A percentile compares a stretch with the other conserved stretches of the same genome.
Evolutionary conservation across 1,140 invertebrate genomes (phyloP).

Genomic region (Neodiprion virginianus): DNA sequence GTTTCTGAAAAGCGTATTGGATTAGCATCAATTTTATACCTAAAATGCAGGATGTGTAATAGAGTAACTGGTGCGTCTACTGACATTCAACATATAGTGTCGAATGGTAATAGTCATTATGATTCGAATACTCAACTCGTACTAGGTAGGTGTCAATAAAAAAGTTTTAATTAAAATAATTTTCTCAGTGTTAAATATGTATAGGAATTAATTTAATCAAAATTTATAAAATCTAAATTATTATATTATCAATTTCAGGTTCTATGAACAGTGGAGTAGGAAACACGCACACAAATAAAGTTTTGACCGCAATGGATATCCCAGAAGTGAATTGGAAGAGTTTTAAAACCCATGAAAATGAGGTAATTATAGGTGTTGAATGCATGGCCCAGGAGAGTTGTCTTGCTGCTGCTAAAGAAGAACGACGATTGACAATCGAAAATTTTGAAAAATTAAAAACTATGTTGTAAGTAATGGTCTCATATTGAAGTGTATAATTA

Average conservation of each 20-base stretch:
- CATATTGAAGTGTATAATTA: background rate
- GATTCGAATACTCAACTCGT: conserved; percentile 18
- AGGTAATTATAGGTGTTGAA: conserved; percentile 24
- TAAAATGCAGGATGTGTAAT: conserved; percentile 13
- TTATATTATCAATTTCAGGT: conserved; percentile 13
- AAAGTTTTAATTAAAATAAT: conserved; percentile 17
- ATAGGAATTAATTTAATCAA: no score
- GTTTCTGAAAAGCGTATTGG: conserved; percentile 17
- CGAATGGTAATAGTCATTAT: conserved; percentile 18
- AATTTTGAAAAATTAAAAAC: no score
- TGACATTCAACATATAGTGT: conserved; percentile 18
- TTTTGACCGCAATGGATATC: conserved; percentile 18
- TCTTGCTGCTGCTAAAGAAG: conserved; percentile 21
- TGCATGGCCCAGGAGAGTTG: conserved; percentile 26
- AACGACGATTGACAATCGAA: conserved; percentile 16
- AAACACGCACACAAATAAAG: conserved; percentile 28
- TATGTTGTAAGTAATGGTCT: no score
- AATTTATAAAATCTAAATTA: no score
- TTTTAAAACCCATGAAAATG: conserved; percentile 27
- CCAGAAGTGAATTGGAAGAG: conserved; percentile 20
- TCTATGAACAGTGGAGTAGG: conserved; percentile 24
- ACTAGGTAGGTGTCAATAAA: conserved; percentile 21
- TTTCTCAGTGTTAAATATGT: background rate
- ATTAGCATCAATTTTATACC: conserved; percentile 17
- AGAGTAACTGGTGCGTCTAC: conserved; percentile 6